Base-by-base conservation (phyloP, 2,888 invertebrate genomes). In the Eremobia ochroleuca region DNA sequence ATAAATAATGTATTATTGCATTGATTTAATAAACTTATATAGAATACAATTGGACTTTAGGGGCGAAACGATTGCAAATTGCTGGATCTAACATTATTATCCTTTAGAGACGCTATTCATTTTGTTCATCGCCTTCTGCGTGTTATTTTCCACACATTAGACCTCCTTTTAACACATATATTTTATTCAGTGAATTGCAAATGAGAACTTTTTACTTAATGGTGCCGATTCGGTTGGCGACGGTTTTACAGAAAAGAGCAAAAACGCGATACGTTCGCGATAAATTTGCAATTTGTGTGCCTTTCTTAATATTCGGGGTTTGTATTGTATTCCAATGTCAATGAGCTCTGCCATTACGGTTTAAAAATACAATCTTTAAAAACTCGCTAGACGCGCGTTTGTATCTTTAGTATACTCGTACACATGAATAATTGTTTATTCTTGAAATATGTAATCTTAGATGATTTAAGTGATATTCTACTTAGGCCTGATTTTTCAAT, bases 321-420 rank as follows among this genome's bases (percentile, higher is more conserved):
- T 55, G 21, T 64, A 49, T 73, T 73, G 81, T 73, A 59, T 81
- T 81, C 34, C 28, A 28, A 58, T 81, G 43, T 28, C 49, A 15
- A 65, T 8, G 46, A 37, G 40, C 31, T 21, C 11, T n/a, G 46
- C 18, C 74, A 58, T 40, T 55, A 55, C 4, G 31, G 21, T 28
- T 58, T 31, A 11, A 58, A 62, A 81, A 61, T 28, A 80, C 59
- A 3, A 43, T 11, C 1, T 55, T 18, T 5, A 15, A 40, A n/a
- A 31, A 40, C 31, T n/a, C 37, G 28, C 2, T 73, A 59, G 28
- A 52, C 8, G 8, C 34, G 25, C 37, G 2, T 52, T 52, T 52
- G 11, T 52, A 9, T 18, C 13, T 72, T 52, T 52, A 49, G 9
- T 59, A 8, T 49, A 21, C 46, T 46, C 25, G 8, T 21, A 34